phyloP scores from a whole-genome alignment of 2,888 invertebrate genomes.

The Dicycla oo region DNA sequence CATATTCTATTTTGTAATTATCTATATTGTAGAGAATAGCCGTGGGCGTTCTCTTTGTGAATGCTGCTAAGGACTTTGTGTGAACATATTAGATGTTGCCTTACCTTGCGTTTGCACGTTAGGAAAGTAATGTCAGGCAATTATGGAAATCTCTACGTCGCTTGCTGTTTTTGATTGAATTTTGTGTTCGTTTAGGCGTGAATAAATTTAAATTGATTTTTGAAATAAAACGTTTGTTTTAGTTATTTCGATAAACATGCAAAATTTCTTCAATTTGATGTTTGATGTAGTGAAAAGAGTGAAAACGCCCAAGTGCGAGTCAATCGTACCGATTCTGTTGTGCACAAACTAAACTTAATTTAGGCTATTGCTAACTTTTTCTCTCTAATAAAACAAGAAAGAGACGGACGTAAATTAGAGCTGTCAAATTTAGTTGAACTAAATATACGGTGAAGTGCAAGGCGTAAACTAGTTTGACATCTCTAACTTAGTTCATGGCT shows the following conservation, averaged over 20 bases:
- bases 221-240: background rate
- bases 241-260: background rate
- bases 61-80: constrained; percentile 27
- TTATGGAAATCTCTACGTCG: background rate
- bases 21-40: constrained; percentile 8
- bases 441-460: no score
- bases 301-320: background rate
- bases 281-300: background rate
- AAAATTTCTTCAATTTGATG: background rate
- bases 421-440: no score
- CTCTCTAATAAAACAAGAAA: no score
- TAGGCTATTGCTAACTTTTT: no score
- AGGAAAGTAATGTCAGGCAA: no score
- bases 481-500: no score
- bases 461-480: no score
- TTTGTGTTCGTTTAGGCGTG: background rate
- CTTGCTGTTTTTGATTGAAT: constrained; percentile 10
- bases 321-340: no score
- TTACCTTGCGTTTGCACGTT: constrained; percentile 23
- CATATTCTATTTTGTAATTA: background rate
- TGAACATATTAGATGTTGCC: constrained; percentile 23
- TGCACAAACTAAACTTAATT: no score
- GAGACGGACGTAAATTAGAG: no score
- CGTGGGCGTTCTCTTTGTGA: constrained; percentile 48
- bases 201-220: background rate